These are phyloP conservation scores for Cranoglanis bouderius DNA, from an alignment of 2,113 vertebrate species.

Conservation along the genomic window DNA sequence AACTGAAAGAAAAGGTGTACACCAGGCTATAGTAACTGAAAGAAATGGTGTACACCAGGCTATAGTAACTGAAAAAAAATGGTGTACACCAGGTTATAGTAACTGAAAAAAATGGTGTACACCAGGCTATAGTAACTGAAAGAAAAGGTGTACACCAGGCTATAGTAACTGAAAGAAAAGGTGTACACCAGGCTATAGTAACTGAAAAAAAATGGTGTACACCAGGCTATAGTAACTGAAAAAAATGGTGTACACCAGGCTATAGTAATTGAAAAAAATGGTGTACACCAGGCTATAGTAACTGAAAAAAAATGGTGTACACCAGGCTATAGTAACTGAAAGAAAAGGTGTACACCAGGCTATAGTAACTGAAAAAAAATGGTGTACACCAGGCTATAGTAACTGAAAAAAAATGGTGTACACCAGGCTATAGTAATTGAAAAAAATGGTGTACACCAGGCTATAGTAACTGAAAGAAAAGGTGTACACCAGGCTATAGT, in stretches of 20 bases:
- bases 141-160: not conserved
- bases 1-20: too few species aligned
- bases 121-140: not conserved
- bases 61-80: too few species aligned
- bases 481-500: too few species aligned
- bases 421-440: too few species aligned
- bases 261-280: not conserved
- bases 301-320: not conserved
- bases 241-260: not conserved
- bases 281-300: not conserved
- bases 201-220: too few species aligned
- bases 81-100: not conserved
- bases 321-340: not conserved
- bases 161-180: not conserved
- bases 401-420: too few species aligned
- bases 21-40: conserved; percentile 32
- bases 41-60: not conserved
- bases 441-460: too few species aligned
- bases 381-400: not conserved
- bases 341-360: not conserved
- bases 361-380: not conserved
- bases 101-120: not conserved
- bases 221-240: too few species aligned
- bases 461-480: too few species aligned
- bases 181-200: not conserved